Base-by-base conservation (phyloP, 1,140 invertebrate species). In the Cherax quadricarinatus region DNA sequence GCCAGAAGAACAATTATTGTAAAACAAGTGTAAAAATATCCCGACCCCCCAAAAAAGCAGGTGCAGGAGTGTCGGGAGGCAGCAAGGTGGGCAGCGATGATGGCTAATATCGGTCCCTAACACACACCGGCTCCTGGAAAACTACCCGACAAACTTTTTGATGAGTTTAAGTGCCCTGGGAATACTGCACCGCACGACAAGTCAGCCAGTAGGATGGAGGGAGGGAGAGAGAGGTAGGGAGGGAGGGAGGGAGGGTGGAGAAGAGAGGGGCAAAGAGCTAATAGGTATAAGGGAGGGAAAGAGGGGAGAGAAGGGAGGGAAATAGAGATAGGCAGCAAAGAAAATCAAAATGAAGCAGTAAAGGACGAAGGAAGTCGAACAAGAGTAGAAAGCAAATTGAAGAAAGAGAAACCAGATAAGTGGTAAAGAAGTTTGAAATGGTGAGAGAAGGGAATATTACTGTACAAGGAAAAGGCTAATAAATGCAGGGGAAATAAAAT, bases 91-190 rank as follows among this genome's bases (percentile, higher is more conserved):
- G 70, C 21, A 21, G 70, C 70, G 70, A 30, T 21, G 70, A 75
- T 75, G 70, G 70, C 24, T 9, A 21, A 9, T 75, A 75, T 75
- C 70, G 24, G 66, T 24, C 24, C 9, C 16, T 30, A 24, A 75
- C 70, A 30, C 70, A 9, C 12, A 12, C 12, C 70, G 70, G 7
- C 70, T 30, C 21, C 70, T 75, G 70, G 24, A 30, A 75, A 75
- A 75, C 70, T 75, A 75, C 70, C 70, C 7, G 4, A 24, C 21
- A 24, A 75, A 75, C n/a, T 75, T 75, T 75, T 30, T 75, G 70
- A 75, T 75, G 70, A 75, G 70, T 75, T 75, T 75, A 75, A 75
- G 70, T 75, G 70, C 21, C 21, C n/a, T 30, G 70, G 70, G 70
- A 75, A 75, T 75, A 30, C n/a, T 7, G n/a, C 70, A 6, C 24